phyloP scores from a whole-genome alignment of 2,888 invertebrate genomes.

The Xestoiulus laeticollis region DNA sequence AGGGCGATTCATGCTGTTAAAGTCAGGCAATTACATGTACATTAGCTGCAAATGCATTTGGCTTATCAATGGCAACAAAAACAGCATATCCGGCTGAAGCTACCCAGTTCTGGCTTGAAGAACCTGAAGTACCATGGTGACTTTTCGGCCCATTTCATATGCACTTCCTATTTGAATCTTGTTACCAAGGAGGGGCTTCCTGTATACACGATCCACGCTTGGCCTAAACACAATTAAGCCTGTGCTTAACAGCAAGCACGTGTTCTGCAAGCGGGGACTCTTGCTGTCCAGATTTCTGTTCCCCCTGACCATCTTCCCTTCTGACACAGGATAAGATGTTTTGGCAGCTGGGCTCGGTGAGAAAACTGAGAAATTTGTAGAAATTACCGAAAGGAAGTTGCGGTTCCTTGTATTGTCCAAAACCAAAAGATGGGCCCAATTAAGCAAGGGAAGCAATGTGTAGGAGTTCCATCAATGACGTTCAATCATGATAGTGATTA shows the following conservation, averaged over 20 bases:
- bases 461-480: background rate
- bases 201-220: background rate
- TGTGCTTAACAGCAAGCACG: slow-evolving; percentile 36
- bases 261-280: background rate
- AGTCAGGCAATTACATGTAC: too few relatives aligned
- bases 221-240: background rate
- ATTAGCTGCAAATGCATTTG: too few relatives aligned
- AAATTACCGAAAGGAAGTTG: slow-evolving; percentile 34
- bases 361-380: slow-evolving; percentile 29
- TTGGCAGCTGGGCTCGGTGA: slow-evolving; percentile 5
- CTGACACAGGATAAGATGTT: slow-evolving; percentile 17
- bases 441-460: background rate
- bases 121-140: background rate
- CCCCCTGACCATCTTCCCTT: background rate
- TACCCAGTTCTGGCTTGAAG: too few relatives aligned
- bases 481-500: too few relatives aligned
- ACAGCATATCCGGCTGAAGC: too few relatives aligned
- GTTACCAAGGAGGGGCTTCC: slow-evolving; percentile 23
- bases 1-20: too few relatives aligned
- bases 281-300: background rate
- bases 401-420: background rate
- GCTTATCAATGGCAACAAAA: too few relatives aligned
- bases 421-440: background rate
- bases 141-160: background rate
- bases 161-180: background rate